Conservation (phyloP, 2,113 vertebrate species). For the Monarcha castaneiventris region DNA sequence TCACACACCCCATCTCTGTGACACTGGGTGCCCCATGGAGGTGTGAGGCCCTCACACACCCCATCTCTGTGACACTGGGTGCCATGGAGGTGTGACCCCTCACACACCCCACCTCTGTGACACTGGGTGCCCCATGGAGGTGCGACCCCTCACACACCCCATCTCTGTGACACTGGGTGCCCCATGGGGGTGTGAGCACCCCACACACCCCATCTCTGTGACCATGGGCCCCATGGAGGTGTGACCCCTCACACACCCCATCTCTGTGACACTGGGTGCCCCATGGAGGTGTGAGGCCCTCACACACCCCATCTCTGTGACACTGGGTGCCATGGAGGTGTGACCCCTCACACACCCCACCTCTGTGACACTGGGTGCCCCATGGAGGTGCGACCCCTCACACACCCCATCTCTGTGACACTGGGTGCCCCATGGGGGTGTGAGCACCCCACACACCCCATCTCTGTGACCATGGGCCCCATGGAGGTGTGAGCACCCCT, state of each 20-base stretch:
- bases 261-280: background rate
- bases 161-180: background rate
- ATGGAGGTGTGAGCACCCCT: background rate
- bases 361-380: no score
- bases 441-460: background rate
- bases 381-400: no score
- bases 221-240: accelerated
- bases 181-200: no score
- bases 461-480: no score
- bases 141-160: no score
- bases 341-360: no score
- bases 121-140: no score
- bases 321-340: no score
- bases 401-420: background rate
- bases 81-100: no score
- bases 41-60: background rate
- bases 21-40: accelerated
- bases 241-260: background rate
- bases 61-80: accelerated
- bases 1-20: background rate
- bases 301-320: no score
- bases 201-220: background rate
- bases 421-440: no score
- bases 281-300: background rate
- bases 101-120: no score